Conservation (phyloP, 2,797 vertebrate species). For the Podarcis siculus region DNA sequence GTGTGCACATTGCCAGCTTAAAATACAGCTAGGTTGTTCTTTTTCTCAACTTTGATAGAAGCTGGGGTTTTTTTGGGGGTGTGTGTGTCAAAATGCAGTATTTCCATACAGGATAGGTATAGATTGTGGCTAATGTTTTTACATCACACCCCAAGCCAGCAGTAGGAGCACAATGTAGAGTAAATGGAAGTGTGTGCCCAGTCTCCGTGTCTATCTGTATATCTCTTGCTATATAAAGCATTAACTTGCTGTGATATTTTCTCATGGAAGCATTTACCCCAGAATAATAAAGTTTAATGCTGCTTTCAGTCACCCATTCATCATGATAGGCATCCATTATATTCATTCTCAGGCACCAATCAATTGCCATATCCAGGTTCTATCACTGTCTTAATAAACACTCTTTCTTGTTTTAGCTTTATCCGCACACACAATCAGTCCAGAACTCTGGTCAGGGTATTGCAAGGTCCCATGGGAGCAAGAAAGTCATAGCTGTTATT, state of each 20-base stretch:
- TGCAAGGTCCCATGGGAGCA: conserved; percentile 55
- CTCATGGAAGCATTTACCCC: not conserved
- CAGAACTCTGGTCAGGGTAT: conserved; percentile 45
- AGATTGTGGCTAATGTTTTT: too few relatives aligned
- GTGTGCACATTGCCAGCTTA: too few relatives aligned
- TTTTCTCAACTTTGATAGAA: too few relatives aligned
- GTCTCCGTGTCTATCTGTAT: not conserved
- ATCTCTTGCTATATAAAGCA: not conserved
- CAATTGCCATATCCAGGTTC: not conserved
- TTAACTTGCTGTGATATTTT: not conserved
- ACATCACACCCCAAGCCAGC: too few relatives aligned
- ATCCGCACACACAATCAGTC: conserved; percentile 28
- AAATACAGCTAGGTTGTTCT: too few relatives aligned
- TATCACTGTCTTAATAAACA: not conserved
- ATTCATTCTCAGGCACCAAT: not conserved
- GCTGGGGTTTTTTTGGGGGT: too few relatives aligned
- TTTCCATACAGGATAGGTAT: too few relatives aligned
- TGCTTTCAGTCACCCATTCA: conserved; percentile 6
- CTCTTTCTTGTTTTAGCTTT: not conserved
- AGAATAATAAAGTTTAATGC: not conserved
- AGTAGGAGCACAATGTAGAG: too few relatives aligned
- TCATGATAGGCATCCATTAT: not conserved
- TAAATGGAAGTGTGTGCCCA: too few relatives aligned
- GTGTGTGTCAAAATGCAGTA: too few relatives aligned
- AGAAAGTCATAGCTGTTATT: conserved; percentile 70